Percentiles rank a stretch among this genome's conserved stretches.
Conservation (phyloP, 2,888 invertebrate species). For the Synanthedon andrenaeformis region DNA sequence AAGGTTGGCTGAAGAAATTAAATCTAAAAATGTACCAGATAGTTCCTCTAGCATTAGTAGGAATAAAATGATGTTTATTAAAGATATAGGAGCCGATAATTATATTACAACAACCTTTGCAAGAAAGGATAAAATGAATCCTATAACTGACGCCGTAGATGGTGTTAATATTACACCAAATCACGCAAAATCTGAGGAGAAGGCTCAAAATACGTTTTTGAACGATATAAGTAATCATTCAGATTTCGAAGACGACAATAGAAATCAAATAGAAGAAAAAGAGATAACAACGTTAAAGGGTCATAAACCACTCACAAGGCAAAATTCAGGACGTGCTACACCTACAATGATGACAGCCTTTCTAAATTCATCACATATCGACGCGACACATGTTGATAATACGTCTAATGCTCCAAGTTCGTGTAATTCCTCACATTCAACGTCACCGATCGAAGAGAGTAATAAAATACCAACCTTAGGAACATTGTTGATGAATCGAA, state of each 20-base stretch:
- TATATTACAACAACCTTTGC: conserved; percentile 77
- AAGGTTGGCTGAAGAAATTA: conserved; percentile 55
- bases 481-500: conserved; percentile 55
- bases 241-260: conserved; percentile 64
- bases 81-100: conserved; percentile 79
- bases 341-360: conserved; percentile 63
- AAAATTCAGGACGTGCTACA: conserved; percentile 72
- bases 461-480: conserved; percentile 44
- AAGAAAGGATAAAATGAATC: conserved; percentile 49
- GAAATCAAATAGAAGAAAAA: conserved; percentile 63
- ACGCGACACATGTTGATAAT: conserved; percentile 35
- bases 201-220: conserved; percentile 57
- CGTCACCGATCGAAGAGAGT: conserved; percentile 49
- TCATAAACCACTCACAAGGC: conserved; percentile 78
- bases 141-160: conserved; percentile 34
- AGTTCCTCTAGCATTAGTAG: conserved; percentile 52
- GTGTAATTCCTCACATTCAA: conserved; percentile 55
- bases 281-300: conserved; percentile 65
- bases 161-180: conserved; percentile 45
- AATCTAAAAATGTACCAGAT: conserved; percentile 53
- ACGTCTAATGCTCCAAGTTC: conserved; percentile 52
- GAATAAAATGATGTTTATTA: conserved; percentile 71
- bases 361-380: conserved; percentile 54
- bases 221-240: conserved; percentile 60
- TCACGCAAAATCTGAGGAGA: conserved; percentile 58